Evolutionary conservation across 2,888 invertebrate species (phyloP).

Genomic region (Caenorhabditis becei): DNA sequence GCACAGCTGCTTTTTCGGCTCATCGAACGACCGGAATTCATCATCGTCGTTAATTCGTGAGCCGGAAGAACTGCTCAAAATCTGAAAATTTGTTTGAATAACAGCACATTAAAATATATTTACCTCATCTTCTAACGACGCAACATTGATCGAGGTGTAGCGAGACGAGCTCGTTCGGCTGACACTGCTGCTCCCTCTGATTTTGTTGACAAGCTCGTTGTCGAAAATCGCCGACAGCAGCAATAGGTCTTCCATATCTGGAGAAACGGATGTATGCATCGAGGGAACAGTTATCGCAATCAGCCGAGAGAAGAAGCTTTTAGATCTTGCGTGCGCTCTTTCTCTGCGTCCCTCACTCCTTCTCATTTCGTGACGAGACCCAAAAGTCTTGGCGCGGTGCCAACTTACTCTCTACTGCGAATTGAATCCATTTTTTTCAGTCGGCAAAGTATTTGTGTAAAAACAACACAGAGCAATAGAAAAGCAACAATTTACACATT

Average conservation of each 20-base stretch:
- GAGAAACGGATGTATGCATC: neutral
- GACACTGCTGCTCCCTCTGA: conserved; percentile 2
- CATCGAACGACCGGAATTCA: neutral
- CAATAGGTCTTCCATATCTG: conserved; percentile 38
- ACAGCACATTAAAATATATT: too few species aligned
- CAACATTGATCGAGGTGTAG: conserved; percentile 23
- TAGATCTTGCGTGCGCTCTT: too few species aligned
- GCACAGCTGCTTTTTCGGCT: conserved; percentile 7
- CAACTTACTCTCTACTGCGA: too few species aligned
- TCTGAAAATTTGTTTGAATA: too few species aligned
- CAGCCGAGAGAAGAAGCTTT: too few species aligned
- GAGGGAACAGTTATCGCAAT: neutral
- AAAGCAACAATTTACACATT: conserved; percentile 10
- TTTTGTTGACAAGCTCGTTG: conserved; percentile 22
- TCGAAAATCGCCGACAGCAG: conserved; percentile 32
- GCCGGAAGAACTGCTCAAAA: conserved; percentile 22
- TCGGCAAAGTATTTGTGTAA: too few species aligned
- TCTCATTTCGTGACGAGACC: too few species aligned
- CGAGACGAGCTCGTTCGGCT: conserved; percentile 10
- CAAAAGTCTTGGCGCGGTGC: too few species aligned
- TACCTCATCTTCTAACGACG: conserved; percentile 24
- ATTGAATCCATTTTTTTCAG: too few species aligned
- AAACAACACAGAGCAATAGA: too few species aligned
- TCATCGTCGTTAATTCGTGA: conserved; percentile 14
- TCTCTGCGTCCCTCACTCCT: too few species aligned